Evolutionary conservation across 1,140 invertebrate species (phyloP), one percentile per base, ranked within the genome.

Genomic region (Andricus grossulariae): DNA sequence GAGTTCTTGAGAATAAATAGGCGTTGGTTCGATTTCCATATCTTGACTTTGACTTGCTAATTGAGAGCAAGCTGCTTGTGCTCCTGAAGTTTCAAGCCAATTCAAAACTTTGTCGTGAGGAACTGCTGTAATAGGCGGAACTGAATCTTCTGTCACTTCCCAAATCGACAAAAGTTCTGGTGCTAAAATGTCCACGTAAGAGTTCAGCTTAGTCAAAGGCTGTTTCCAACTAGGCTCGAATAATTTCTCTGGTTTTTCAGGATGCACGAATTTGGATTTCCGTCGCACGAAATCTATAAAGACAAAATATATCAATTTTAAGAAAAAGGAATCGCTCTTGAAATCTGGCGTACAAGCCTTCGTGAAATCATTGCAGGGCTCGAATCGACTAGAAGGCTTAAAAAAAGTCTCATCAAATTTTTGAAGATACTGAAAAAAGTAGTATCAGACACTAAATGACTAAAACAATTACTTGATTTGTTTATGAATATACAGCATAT

Each of bases 91-190:
- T 79, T 80, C 85, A 8, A 91, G 72, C 91, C 91, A 92, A 60
- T 80, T 87, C 12, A 90, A 79, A 66, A 92, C 90, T 81, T 90
- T 92, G 19, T 90, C 80, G 83, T 87, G 83, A 19, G 88, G 83
- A 50, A 74, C 83, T 13, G 81, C 32, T 15, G 81, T 77, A 15
- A 81, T 49, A 5, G 86, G 73, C 50, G 82, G 72, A 7, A 72
- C 71, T 57, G 83, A 60, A 52, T 89, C 81, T n/a, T 90, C 87
- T 0, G 78, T 72, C 7, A 91, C 77, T 73, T 89, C 88, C 91
- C 91, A 92, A 73, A 84, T 81, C 21, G 82, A 80, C 60, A 91
- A 78, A 66, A 92, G 82, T 77, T 88, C 88, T 6, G 88, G 85
- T 21, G 90, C 89, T 72, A 91, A 83, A 74, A 91, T 74, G 76